phyloP scores from a whole-genome alignment of 2,797 vertebrate genomes.

The Pelobates cultripes region DNA sequence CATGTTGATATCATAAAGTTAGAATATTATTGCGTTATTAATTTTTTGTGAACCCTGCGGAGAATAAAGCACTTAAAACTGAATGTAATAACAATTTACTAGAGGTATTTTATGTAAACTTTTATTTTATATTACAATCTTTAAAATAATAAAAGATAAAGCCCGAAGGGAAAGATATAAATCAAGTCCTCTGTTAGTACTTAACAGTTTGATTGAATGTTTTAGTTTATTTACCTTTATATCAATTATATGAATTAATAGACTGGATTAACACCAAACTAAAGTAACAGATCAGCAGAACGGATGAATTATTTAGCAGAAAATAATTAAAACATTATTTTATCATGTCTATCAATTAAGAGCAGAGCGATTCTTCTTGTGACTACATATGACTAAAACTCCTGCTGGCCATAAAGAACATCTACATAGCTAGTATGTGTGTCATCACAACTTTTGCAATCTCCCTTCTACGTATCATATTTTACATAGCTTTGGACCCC shows the following conservation, averaged over 20 bases:
- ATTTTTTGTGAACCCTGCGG: not conserved
- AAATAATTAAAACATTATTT: too few species aligned
- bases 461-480: too few species aligned
- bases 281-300: not conserved
- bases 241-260: constrained; percentile 21
- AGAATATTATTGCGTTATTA: not conserved
- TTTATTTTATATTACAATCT: constrained; percentile 18
- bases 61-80: constrained; percentile 10
- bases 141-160: constrained; percentile 27
- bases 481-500: too few species aligned
- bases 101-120: constrained; percentile 18
- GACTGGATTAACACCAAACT: not conserved
- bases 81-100: too few species aligned
- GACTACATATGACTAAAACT: too few species aligned
- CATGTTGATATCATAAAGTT: too few species aligned
- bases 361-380: too few species aligned
- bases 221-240: constrained; percentile 4
- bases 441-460: too few species aligned
- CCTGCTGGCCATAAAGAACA: too few species aligned
- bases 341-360: too few species aligned
- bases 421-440: too few species aligned
- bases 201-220: constrained; percentile 32
- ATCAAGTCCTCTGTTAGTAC: constrained; percentile 9
- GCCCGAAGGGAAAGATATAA: constrained; percentile 25
- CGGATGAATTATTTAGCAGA: not conserved